Evolutionary conservation across 2,113 vertebrate genomes (phyloP).

Genomic region (Oncorhynchus clarkii): DNA sequence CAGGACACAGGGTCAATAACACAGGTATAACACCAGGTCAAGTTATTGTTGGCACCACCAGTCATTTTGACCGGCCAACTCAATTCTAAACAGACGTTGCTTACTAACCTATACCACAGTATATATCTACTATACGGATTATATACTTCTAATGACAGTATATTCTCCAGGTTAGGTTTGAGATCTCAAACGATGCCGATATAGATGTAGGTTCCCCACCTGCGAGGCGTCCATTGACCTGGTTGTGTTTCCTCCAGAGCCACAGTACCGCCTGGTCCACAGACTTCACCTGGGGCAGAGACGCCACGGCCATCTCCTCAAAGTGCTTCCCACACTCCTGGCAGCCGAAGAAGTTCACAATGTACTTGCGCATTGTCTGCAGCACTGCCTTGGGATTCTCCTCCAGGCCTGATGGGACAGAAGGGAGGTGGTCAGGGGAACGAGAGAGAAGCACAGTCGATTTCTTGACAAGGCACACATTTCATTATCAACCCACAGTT

Average conservation of each 20-base stretch:
- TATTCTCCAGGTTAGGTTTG: neutral
- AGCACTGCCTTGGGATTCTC: constrained; percentile 76
- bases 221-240: constrained; percentile 83
- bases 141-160: no score
- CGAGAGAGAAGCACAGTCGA: no score
- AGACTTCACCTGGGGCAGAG: constrained; percentile 70
- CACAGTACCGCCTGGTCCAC: constrained; percentile 81
- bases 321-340: constrained; percentile 85
- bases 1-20: neutral
- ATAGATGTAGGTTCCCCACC: constrained; percentile 57
- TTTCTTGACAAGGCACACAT: no score
- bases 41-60: no score
- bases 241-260: constrained; percentile 94
- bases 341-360: constrained; percentile 89
- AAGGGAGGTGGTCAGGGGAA: neutral
- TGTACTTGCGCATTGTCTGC: constrained; percentile 80
- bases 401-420: constrained; percentile 71
- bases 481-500: no score
- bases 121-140: no score
- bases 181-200: neutral
- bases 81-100: no score
- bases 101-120: no score
- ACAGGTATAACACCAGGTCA: no score
- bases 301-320: constrained; percentile 79
- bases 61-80: no score